Evolutionary conservation across 1,140 invertebrate species (phyloP), one percentile per base, ranked within the genome.

Genomic region (Dinothrombium tinctorium): DNA sequence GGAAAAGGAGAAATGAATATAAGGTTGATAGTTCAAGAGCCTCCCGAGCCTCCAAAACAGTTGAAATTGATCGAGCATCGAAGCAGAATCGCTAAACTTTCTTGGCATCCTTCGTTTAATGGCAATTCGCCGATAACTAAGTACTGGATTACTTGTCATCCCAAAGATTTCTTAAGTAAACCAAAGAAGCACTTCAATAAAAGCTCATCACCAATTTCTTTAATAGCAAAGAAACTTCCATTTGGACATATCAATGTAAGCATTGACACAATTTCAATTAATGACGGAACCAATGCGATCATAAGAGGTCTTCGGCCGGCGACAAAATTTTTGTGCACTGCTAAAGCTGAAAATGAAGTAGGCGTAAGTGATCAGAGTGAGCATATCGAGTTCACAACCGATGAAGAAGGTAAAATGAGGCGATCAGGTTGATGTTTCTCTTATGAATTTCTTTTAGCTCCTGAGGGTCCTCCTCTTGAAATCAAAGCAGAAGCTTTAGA

Each of bases 1-100:
- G 87, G 87, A 15, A 82, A 76, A 49, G 86, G 92, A 56, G 82
- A 90, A 51, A 86, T 84, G 12, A 86, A 78, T 54, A 87, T 90
- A 53, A 84, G 87, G 55, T 74, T 94, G 63, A 86, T 89, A 52
- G 76, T 92, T 17, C 81, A 78, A 74, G 60, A 63, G 38, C 50
- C 48, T 2, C 61, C 61, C 5, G 60, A 61, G 37, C 44, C 53
- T 0, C 56, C 60, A 1, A 40, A 40, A 15, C 50, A 56, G 41
- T 37, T 60, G 1, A 52, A 51, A 22, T 47, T 61, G 1, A 14
- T 52, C 3, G 51, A 54, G 17, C 41, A 46, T 8, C 47, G 47
- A 2, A 64, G 72, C 7, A 61, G 76, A 38, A 67, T 65, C 7
- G 71, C 75, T 9, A 63, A 65, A 29, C 53, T 83, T 2, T 60